Conservation (phyloP, 2,797 vertebrate species). For the Glossophaga mutica region DNA sequence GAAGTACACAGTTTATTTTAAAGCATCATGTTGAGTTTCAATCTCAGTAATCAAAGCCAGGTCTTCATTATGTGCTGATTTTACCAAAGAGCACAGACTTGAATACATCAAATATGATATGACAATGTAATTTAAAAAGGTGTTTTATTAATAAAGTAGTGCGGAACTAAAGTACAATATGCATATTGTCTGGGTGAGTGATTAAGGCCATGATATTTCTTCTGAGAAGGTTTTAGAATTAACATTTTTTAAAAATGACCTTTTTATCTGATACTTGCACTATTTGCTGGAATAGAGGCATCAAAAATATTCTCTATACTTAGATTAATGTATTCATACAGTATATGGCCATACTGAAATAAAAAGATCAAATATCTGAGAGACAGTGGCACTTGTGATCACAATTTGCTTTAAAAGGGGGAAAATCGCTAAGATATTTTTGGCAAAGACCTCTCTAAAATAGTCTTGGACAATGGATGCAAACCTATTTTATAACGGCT, state of each 20-base stretch:
- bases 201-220: background rate
- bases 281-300: slow-evolving; percentile 35
- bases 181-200: slow-evolving; percentile 15
- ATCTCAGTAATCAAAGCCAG: slow-evolving; percentile 56
- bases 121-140: slow-evolving; percentile 28
- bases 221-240: slow-evolving; percentile 44
- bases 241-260: background rate
- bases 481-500: background rate
- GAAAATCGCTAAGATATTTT: slow-evolving; percentile 5
- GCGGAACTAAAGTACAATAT: slow-evolving; percentile 3
- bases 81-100: slow-evolving; percentile 35
- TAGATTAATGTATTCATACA: background rate
- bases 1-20: slow-evolving; percentile 64
- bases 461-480: background rate
- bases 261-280: background rate
- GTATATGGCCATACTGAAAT: background rate
- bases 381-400: background rate
- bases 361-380: slow-evolving; percentile 12
- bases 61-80: slow-evolving; percentile 37
- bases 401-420: background rate
- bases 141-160: slow-evolving; percentile 12
- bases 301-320: slow-evolving; percentile 15
- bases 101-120: slow-evolving; percentile 17
- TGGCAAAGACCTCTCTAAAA: slow-evolving; percentile 39
- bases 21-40: slow-evolving; percentile 44